Conservation (phyloP, 2,113 vertebrate genomes). For the Plecturocebus donacophilus region DNA sequence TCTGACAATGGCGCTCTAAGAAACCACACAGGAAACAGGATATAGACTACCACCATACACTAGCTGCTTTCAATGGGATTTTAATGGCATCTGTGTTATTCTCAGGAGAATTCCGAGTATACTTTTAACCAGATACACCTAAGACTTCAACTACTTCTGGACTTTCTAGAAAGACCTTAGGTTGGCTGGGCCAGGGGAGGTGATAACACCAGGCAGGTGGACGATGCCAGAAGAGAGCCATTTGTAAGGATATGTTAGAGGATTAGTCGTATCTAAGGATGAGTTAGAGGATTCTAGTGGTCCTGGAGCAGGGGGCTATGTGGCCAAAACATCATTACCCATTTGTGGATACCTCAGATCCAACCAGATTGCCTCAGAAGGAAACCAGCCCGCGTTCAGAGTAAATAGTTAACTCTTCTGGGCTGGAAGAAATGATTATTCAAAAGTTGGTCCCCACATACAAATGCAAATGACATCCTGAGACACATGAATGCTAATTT, state of each 20-base stretch:
- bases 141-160: not conserved
- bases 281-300: not conserved
- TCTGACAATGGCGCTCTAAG: not conserved
- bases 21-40: not conserved
- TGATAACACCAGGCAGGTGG: too few species aligned
- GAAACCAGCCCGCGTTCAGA: constrained; percentile 78
- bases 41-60: too few species aligned
- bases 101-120: not conserved
- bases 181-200: not conserved
- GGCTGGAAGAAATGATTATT: constrained; percentile 88
- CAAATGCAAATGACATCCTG: constrained; percentile 90
- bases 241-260: not conserved
- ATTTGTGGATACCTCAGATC: constrained; percentile 40
- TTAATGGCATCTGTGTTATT: not conserved
- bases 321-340: not conserved
- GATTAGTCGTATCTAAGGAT: not conserved
- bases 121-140: not conserved
- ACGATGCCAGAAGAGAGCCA: not conserved
- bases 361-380: not conserved
- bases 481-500: constrained; percentile 90
- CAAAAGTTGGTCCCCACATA: constrained; percentile 90
- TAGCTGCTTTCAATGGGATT: not conserved
- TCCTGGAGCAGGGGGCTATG: not conserved
- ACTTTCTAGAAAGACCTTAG: not conserved
- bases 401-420: constrained; percentile 90